These are phyloP conservation scores for Branchinecta lindahli DNA, from an alignment of 1,140 invertebrate species.

Conservation along the genomic window DNA sequence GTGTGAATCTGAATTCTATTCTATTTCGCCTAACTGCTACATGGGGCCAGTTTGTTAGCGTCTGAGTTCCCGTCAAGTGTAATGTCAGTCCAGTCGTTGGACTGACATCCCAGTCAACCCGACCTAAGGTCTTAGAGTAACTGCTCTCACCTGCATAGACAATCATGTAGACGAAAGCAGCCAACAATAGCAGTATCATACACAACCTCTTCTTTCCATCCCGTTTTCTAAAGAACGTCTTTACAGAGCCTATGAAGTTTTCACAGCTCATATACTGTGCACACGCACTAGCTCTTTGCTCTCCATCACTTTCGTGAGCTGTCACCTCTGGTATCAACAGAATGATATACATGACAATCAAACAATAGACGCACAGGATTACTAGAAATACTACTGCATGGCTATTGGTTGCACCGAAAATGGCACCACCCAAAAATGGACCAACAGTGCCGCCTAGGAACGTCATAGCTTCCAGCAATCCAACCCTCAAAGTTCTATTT, in stretches of 20 bases:
- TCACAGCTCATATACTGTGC: conserved; percentile 23
- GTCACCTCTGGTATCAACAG: conserved; percentile 27
- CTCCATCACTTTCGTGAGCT: conserved; percentile 13
- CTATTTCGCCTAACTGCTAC: no score
- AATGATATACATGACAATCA: conserved; percentile 31
- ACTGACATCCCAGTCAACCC: no score
- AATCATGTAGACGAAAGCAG: conserved; percentile 27
- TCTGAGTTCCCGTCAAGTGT: no score
- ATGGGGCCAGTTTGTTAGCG: no score
- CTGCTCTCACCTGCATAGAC: conserved; percentile 25
- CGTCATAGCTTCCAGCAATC: conserved; percentile 35
- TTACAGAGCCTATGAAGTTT: conserved; percentile 27
- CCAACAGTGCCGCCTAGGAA: conserved; percentile 35
- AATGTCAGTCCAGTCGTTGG: no score
- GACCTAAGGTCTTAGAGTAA: no score
- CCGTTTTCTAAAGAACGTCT: conserved; percentile 28
- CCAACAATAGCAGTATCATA: conserved; percentile 28
- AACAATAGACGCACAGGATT: conserved; percentile 26
- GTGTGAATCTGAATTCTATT: no score
- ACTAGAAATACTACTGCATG: conserved; percentile 29
- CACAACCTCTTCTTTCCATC: conserved; percentile 25
- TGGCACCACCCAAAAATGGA: conserved; percentile 31
- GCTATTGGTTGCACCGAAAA: conserved; percentile 30
- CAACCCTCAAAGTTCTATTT: conserved; percentile 32
- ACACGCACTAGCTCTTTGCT: conserved; percentile 14